These are phyloP conservation scores for Cyanoramphus novaezelandiae DNA, from an alignment of 2,113 vertebrate genomes.

Conservation along the genomic window DNA sequence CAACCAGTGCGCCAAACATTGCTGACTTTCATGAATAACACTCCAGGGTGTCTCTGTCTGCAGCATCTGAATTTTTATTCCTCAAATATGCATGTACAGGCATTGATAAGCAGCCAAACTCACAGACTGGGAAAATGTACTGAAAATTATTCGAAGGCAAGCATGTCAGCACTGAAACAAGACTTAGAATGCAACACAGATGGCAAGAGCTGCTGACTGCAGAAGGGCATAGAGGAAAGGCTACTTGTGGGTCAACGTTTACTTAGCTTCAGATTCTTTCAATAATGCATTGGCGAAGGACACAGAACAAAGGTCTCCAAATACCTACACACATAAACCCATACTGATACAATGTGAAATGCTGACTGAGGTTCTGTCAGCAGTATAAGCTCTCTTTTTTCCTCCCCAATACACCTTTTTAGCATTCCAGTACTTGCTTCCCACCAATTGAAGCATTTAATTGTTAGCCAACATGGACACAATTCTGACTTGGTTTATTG, in stretches of 20 bases:
- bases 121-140: neutral
- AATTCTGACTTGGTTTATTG: neutral
- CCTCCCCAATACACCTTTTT: neutral
- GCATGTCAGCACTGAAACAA: neutral
- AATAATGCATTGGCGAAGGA: neutral
- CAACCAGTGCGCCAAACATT: neutral
- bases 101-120: neutral
- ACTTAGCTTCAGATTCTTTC: neutral
- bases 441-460: neutral
- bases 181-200: neutral
- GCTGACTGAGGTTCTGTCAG: neutral
- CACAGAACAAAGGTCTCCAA: neutral
- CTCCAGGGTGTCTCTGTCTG: neutral
- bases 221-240: neutral
- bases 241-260: neutral
- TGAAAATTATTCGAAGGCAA: neutral
- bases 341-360: neutral
- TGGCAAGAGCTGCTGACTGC: neutral
- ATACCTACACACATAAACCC: neutral
- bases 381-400: neutral
- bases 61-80: neutral
- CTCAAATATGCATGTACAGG: neutral
- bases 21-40: neutral
- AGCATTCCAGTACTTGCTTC: neutral
- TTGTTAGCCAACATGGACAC: neutral